A percentile compares a stretch with the other conserved stretches of the same genome.
These are phyloP conservation scores for Ophion obscuratus DNA, from an alignment of 2,888 invertebrate species.

Conservation along the genomic window DNA sequence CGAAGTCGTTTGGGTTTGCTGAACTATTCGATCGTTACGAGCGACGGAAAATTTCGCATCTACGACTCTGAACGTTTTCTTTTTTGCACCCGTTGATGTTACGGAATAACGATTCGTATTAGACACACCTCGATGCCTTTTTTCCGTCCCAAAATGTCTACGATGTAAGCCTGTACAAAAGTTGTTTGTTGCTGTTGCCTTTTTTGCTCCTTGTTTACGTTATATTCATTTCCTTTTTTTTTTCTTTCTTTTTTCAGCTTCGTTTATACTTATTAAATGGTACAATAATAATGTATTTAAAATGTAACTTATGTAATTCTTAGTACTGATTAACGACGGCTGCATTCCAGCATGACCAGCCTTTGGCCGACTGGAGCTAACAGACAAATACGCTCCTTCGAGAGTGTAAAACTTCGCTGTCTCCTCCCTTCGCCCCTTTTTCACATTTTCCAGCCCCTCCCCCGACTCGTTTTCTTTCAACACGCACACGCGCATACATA, in stretches of 20 bases:
- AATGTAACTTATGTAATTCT: constrained; percentile 83
- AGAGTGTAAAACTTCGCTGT: constrained; percentile 78
- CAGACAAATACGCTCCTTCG: constrained; percentile 84
- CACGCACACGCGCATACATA: background rate
- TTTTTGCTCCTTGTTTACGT: constrained; percentile 70
- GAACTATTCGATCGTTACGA: background rate
- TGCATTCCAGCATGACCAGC: constrained; percentile 84
- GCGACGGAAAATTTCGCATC: background rate
- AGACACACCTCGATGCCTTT: constrained; percentile 4
- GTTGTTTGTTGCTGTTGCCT: constrained; percentile 57
- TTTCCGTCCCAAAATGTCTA: constrained; percentile 56
- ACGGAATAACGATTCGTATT: background rate
- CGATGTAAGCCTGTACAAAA: constrained; percentile 77
- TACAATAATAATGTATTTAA: constrained; percentile 83
- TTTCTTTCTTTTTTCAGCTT: constrained; percentile 14
- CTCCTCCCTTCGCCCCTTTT: constrained; percentile 55
- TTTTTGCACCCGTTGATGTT: background rate
- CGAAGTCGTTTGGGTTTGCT: background rate
- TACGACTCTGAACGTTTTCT: background rate
- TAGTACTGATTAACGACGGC: constrained; percentile 83
- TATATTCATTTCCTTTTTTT: constrained; percentile 58
- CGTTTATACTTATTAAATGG: constrained; percentile 68
- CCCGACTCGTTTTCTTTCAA: constrained; percentile 43
- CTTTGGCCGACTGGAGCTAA: constrained; percentile 84
- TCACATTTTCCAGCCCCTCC: constrained; percentile 17